A percentile compares a stretch with the other conserved stretches of the same genome.
These are phyloP conservation scores for Ophioninae sp. DNA, from an alignment of 2,888 invertebrate species.

Conservation along the genomic window DNA sequence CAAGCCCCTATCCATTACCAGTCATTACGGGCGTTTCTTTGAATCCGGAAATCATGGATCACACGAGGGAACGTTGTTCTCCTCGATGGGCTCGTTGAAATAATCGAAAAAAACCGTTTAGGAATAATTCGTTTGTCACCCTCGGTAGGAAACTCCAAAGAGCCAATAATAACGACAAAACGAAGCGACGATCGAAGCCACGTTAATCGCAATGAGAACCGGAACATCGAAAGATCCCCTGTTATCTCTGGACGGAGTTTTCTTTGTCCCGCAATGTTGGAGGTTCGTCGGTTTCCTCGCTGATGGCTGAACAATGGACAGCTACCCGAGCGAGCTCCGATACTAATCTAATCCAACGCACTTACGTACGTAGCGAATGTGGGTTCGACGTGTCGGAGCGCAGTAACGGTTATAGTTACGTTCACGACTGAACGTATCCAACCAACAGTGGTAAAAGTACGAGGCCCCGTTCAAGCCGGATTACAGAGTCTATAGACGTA, in stretches of 20 bases:
- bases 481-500: constrained; percentile 39
- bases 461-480: constrained; percentile 57
- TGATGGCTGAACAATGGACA: constrained; percentile 47
- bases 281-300: constrained; percentile 50
- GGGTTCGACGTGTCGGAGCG: neutral
- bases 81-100: no score
- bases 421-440: neutral
- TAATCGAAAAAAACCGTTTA: no score
- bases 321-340: constrained; percentile 32
- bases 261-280: constrained; percentile 43
- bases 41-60: no score
- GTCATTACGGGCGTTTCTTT: no score
- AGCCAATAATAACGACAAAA: neutral
- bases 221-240: constrained; percentile 3
- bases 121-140: no score
- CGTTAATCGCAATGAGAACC: neutral
- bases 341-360: constrained; percentile 57
- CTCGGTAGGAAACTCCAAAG: no score
- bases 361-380: neutral
- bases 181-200: constrained; percentile 44
- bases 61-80: no score
- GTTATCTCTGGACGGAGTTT: constrained; percentile 33
- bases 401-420: constrained; percentile 4
- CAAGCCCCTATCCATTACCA: no score
- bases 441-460: constrained; percentile 1